A percentile compares a stretch with the other conserved stretches of the same genome.
Evolutionary conservation across 2,888 invertebrate genomes (phyloP).

Genomic region (Periphyllus acericola): DNA sequence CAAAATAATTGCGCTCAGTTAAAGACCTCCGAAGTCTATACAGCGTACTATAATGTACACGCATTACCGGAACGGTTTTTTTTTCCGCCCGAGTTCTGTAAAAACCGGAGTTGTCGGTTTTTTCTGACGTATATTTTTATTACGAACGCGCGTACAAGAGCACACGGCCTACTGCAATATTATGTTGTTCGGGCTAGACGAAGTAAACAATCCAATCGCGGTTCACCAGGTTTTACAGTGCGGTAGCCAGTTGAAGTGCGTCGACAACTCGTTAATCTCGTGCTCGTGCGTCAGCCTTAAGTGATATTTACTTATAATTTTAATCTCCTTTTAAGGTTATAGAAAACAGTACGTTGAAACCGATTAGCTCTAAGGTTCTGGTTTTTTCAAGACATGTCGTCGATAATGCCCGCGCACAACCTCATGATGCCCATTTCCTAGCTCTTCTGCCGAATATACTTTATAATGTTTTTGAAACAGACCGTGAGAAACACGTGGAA

Average conservation of each 20-base stretch:
- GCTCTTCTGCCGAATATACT: too few species aligned
- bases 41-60: background rate
- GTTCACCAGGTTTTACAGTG: too few species aligned
- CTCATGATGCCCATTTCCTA: too few species aligned
- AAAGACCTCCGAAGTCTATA: background rate
- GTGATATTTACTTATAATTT: background rate
- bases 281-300: background rate
- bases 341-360: too few species aligned
- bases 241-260: background rate
- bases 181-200: background rate
- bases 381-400: too few species aligned
- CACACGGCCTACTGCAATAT: background rate
- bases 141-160: background rate
- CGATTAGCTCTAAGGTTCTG: too few species aligned
- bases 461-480: too few species aligned
- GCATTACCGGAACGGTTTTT: background rate
- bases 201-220: background rate
- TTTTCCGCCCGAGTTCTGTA: too few species aligned
- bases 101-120: background rate
- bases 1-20: background rate
- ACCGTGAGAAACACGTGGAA: too few species aligned
- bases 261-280: background rate
- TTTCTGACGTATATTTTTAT: background rate
- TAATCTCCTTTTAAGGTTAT: too few species aligned
- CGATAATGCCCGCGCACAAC: too few species aligned